Evolutionary conservation across 2,113 vertebrate genomes (phyloP).

Genomic region (Rutilus rutilus): DNA sequence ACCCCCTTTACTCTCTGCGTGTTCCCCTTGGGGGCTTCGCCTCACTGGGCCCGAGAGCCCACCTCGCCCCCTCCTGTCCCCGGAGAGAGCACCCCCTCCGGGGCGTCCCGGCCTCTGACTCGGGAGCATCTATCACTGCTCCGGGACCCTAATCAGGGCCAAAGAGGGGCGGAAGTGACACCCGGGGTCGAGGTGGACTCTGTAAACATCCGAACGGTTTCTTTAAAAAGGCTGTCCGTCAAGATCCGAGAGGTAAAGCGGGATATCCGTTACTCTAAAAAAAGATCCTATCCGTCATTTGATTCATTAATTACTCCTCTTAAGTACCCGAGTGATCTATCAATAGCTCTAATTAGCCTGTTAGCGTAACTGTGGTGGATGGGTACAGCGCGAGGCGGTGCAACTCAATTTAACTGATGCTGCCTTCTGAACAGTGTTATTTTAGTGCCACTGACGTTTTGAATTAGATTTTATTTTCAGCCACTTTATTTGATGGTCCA

Average conservation of each 20-base stretch:
- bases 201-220: constrained; percentile 80
- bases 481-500: too few species aligned
- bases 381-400: neutral
- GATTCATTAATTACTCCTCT: constrained; percentile 18
- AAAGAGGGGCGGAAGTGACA: constrained; percentile 72
- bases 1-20: constrained; percentile 71
- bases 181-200: constrained; percentile 73
- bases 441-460: too few species aligned
- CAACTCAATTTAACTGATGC: neutral
- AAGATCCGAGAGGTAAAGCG: constrained; percentile 66
- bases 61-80: constrained; percentile 67
- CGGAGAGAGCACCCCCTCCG: constrained; percentile 65
- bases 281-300: constrained; percentile 60
- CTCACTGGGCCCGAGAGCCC: neutral
- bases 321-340: constrained; percentile 3
- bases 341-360: constrained; percentile 20
- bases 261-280: constrained; percentile 70
- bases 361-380: constrained; percentile 4
- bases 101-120: constrained; percentile 74
- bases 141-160: constrained; percentile 76
- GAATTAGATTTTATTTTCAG: too few species aligned
- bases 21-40: constrained; percentile 55
- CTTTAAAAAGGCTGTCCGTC: constrained; percentile 77
- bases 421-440: neutral
- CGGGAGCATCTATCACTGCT: constrained; percentile 79